These are phyloP conservation scores for Varanus komodoensis DNA, from an alignment of 2,113 vertebrate species.

Conservation along the genomic window DNA sequence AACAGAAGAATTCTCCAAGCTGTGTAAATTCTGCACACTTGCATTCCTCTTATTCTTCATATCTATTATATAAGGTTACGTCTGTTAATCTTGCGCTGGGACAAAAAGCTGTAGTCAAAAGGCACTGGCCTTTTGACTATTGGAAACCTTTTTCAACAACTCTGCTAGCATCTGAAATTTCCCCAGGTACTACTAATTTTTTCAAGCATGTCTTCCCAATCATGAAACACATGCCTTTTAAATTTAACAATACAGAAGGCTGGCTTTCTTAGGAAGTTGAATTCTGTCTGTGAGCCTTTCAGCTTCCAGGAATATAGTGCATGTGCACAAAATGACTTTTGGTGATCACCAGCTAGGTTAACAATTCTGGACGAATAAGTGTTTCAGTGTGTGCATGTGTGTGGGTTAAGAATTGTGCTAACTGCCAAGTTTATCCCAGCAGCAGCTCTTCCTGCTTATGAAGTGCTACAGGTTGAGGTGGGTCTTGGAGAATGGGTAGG, in stretches of 20 bases:
- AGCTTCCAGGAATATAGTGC: background rate
- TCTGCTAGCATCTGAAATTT: background rate
- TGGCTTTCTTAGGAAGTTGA: background rate
- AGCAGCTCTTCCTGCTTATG: background rate
- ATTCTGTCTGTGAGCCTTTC: background rate
- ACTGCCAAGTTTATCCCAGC: background rate
- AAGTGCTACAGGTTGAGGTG: background rate
- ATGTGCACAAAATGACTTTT: background rate
- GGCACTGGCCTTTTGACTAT: background rate
- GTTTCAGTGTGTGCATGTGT: background rate
- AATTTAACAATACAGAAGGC: background rate
- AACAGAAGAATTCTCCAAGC: background rate
- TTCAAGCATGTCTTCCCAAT: background rate
- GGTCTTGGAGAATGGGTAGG: background rate
- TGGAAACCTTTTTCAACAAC: background rate
- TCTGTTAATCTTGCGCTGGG: background rate
- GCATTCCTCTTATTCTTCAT: background rate
- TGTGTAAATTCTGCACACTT: background rate
- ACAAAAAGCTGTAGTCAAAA: background rate
- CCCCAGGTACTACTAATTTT: background rate
- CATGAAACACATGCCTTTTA: background rate
- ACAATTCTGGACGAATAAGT: background rate
- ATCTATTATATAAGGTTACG: background rate
- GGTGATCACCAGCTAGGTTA: background rate
- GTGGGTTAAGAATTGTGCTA: background rate